A percentile compares a stretch with the other conserved stretches of the same genome.
Evolutionary conservation across 2,113 vertebrate genomes (phyloP).

Genomic region (Calidris pugnax): DNA sequence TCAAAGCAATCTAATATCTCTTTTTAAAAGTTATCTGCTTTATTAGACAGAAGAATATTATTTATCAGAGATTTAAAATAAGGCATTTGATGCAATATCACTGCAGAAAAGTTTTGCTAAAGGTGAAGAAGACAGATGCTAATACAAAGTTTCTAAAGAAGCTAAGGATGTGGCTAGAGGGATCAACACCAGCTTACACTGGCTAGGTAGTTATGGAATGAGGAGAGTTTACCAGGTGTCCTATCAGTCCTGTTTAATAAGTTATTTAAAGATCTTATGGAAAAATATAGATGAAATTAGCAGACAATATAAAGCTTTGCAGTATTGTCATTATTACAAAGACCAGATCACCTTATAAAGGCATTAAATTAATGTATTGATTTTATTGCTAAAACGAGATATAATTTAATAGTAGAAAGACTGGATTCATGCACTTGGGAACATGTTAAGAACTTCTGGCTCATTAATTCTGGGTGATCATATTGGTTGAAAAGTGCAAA

Average conservation of each 20-base stretch:
- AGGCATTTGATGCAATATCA: neutral
- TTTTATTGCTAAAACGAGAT: neutral
- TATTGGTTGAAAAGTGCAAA: neutral
- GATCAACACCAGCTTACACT: neutral
- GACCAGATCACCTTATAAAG: neutral
- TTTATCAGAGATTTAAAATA: neutral
- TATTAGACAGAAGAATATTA: neutral
- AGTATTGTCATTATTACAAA: neutral
- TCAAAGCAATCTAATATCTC: neutral
- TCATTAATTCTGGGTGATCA: neutral
- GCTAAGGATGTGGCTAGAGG: neutral
- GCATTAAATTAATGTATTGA: neutral
- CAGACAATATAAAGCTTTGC: neutral
- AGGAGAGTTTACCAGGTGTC: neutral
- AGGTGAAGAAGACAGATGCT: neutral
- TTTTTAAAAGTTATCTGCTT: neutral
- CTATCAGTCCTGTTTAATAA: neutral
- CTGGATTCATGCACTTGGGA: neutral
- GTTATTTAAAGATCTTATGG: neutral
- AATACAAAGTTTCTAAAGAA: neutral
- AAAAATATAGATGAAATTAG: neutral
- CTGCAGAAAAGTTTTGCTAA: neutral
- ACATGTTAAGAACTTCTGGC: neutral
- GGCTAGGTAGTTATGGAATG: neutral
- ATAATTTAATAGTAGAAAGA: neutral